Conservation (phyloP, 1,140 invertebrate species). For the Lasioglossum baleicum region DNA sequence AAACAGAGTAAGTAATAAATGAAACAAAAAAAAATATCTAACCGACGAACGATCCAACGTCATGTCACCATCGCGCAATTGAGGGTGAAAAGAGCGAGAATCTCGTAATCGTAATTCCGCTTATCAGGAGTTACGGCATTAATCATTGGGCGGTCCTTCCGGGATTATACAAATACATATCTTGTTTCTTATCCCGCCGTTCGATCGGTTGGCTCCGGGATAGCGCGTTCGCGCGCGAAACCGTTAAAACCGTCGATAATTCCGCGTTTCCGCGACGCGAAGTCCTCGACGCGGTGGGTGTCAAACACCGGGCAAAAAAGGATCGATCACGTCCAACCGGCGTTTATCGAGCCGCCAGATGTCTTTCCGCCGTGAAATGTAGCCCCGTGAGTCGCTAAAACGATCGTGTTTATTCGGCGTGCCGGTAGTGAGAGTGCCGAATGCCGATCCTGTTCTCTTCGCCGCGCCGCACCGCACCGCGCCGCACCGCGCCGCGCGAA, state of each 20-base stretch:
- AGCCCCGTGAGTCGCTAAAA: constrained; percentile 21
- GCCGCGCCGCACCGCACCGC: not conserved
- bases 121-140: too few relatives aligned
- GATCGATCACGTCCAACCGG: constrained; percentile 11
- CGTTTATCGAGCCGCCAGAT: constrained; percentile 44
- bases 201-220: too few relatives aligned
- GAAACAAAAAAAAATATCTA: too few relatives aligned
- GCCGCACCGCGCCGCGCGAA: constrained; percentile 16
- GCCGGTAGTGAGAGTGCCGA: constrained; percentile 41
- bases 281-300: constrained; percentile 8
- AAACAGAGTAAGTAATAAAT: too few relatives aligned
- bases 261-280: not conserved
- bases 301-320: constrained; percentile 21
- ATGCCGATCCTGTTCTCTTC: constrained; percentile 12
- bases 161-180: not conserved
- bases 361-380: constrained; percentile 40
- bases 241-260: constrained; percentile 3
- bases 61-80: too few relatives aligned
- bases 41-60: too few relatives aligned
- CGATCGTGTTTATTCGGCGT: constrained; percentile 32
- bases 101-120: too few relatives aligned
- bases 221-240: not conserved
- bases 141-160: too few relatives aligned
- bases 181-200: not conserved
- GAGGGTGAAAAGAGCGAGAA: too few relatives aligned